Evolutionary conservation across 2,888 invertebrate species (phyloP).

Genomic region (Sthenelais limicola): DNA sequence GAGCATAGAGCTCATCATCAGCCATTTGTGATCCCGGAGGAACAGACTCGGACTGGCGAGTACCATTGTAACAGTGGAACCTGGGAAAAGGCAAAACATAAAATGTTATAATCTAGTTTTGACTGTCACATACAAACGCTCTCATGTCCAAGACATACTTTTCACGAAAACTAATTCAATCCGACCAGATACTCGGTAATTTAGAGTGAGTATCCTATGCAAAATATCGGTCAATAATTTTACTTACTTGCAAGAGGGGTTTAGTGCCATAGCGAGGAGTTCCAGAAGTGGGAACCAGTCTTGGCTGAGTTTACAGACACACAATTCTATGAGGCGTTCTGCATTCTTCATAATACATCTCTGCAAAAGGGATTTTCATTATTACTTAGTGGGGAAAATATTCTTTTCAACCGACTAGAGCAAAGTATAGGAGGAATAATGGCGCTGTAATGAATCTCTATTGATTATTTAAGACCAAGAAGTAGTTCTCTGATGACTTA

Average conservation of each 20-base stretch:
- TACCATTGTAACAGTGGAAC: conserved; percentile 89
- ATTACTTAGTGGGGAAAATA: neutral
- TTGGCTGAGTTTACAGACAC: conserved; percentile 92
- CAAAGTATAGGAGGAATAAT: no score
- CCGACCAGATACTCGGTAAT: neutral
- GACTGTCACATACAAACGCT: neutral
- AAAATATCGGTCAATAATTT: neutral
- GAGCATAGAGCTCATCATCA: conserved; percentile 83
- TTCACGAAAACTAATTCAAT: no score
- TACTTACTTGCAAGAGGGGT: conserved; percentile 93
- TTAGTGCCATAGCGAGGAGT: conserved; percentile 92
- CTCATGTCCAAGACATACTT: no score
- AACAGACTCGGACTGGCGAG: conserved; percentile 82
- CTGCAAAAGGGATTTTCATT: conserved; percentile 60
- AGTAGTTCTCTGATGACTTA: no score
- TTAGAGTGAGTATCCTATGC: neutral
- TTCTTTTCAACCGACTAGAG: no score
- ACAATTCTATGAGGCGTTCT: conserved; percentile 90
- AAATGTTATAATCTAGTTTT: neutral
- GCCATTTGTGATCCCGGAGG: conserved; percentile 77
- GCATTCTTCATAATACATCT: conserved; percentile 94
- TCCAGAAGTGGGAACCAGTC: conserved; percentile 91
- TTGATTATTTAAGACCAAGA: no score
- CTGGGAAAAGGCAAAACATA: conserved; percentile 73
- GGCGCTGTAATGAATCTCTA: no score